These are phyloP conservation scores for Diachrysia chrysitis DNA, from an alignment of 2,888 invertebrate genomes.

Conservation along the genomic window DNA sequence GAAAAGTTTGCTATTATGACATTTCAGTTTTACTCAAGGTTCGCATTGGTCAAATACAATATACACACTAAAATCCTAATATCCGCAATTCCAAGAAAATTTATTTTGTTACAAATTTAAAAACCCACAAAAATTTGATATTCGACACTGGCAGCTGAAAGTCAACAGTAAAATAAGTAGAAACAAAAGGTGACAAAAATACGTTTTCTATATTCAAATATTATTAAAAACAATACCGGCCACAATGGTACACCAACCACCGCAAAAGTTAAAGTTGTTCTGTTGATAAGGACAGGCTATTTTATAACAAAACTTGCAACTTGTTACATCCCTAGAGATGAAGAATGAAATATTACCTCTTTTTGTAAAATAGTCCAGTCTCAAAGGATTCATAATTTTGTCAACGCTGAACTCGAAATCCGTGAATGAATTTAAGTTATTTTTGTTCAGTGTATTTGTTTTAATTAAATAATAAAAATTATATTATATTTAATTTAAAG, in stretches of 20 bases:
- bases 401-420: conserved; percentile 52
- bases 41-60: too few species aligned
- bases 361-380: conserved; percentile 47
- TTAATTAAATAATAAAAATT: neutral
- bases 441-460: conserved; percentile 18
- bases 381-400: conserved; percentile 51
- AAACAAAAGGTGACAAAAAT: neutral
- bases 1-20: too few species aligned
- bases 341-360: conserved; percentile 50
- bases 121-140: neutral
- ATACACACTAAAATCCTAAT: too few species aligned
- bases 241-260: neutral
- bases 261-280: neutral
- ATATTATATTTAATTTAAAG: too few species aligned
- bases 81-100: too few species aligned
- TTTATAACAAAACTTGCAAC: conserved; percentile 10
- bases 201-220: neutral
- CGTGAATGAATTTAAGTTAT: conserved; percentile 16
- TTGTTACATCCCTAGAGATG: conserved; percentile 29
- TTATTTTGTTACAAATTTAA: too few species aligned
- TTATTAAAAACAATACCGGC: neutral
- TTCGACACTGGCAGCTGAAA: neutral
- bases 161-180: neutral
- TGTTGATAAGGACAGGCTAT: neutral
- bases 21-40: too few species aligned